Evolutionary conservation across 92 coral and sea anemone species (phyloP).

Genomic region (Paragorgia papillata): DNA sequence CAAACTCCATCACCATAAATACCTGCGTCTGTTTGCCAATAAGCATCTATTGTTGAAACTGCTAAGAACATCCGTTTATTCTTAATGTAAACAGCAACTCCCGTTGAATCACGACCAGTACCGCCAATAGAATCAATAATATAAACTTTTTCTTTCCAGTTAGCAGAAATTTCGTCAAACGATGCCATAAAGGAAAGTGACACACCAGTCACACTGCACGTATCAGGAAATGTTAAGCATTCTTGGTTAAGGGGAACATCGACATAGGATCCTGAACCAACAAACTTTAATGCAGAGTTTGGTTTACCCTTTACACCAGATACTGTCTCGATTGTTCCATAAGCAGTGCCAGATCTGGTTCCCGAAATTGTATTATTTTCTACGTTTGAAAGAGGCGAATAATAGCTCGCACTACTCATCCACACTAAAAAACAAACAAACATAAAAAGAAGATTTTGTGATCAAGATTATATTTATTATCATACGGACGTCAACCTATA

Average conservation of each 20-base stretch:
- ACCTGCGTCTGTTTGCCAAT: conserved; percentile 50
- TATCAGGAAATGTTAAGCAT: conserved; percentile 69
- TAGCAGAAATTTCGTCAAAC: conserved; percentile 64
- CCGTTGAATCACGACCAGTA: conserved; percentile 50
- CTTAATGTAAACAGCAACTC: conserved; percentile 71
- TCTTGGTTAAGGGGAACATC: conserved; percentile 48
- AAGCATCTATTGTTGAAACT: conserved; percentile 50
- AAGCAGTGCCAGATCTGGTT: conserved; percentile 61
- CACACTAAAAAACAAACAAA: conserved; percentile 63
- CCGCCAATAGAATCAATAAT: conserved; percentile 74
- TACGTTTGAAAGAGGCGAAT: conserved; percentile 85
- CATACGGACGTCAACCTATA: no score
- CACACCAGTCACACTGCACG: conserved; percentile 59
- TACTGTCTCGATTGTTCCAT: conserved; percentile 60
- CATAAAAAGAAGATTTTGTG: background rate
- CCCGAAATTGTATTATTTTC: conserved; percentile 72
- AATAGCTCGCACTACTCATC: conserved; percentile 81
- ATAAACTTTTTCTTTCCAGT: conserved; percentile 61
- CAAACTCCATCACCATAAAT: conserved; percentile 61
- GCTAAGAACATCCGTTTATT: conserved; percentile 53
- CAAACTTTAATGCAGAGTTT: conserved; percentile 55
- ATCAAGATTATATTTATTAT: no score
- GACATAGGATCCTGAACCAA: conserved; percentile 57
- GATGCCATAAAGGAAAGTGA: conserved; percentile 71
- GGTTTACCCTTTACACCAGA: conserved; percentile 58